These are phyloP conservation scores for Electrophaes corylata DNA, from an alignment of 2,888 invertebrate genomes.

Conservation along the genomic window DNA sequence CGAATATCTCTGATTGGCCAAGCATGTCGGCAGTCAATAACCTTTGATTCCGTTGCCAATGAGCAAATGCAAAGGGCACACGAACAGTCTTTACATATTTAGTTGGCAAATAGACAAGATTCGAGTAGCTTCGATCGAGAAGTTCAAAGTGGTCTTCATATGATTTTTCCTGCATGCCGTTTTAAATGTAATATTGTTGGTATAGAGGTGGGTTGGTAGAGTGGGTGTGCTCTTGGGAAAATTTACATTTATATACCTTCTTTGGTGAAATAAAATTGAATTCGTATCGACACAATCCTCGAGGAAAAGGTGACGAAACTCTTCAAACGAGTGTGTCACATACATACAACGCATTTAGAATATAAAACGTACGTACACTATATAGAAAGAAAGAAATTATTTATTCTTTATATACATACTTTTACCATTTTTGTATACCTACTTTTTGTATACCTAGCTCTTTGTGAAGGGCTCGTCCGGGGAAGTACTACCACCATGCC, in stretches of 20 bases:
- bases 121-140: conserved; percentile 18
- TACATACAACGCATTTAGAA: too few relatives aligned
- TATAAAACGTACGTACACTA: too few relatives aligned
- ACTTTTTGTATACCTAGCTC: too few relatives aligned
- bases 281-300: conserved; percentile 3
- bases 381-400: too few relatives aligned
- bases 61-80: conserved; percentile 32
- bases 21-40: conserved; percentile 35
- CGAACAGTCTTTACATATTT: conserved; percentile 34
- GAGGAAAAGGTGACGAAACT: background rate
- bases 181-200: conserved; percentile 15
- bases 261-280: conserved; percentile 8
- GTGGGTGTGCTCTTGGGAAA: background rate
- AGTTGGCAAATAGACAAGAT: conserved; percentile 36
- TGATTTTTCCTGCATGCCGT: conserved; percentile 22
- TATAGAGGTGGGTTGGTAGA: background rate
- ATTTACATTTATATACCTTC: conserved; percentile 21
- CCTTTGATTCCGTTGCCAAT: conserved; percentile 33
- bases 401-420: too few relatives aligned
- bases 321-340: background rate
- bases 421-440: too few relatives aligned
- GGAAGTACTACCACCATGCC: too few relatives aligned
- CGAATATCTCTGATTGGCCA: conserved; percentile 33
- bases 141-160: conserved; percentile 24
- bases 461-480: too few relatives aligned